Conservation (phyloP, 2,113 vertebrate species). For the Poeciliopsis prolifica region DNA sequence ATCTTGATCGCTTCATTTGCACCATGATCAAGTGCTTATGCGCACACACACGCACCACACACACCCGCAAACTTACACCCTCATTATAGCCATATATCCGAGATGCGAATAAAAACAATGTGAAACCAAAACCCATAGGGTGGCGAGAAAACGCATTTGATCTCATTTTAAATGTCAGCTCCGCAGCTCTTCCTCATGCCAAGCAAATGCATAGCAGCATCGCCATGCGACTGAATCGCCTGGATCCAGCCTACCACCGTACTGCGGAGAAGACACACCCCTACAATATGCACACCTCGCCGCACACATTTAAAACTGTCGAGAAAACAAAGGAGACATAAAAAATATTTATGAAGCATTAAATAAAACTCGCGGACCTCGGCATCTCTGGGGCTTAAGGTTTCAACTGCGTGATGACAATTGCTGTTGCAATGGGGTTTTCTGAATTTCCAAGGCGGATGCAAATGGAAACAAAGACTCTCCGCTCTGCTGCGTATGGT, state of each 20-base stretch:
- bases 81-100: constrained; percentile 25
- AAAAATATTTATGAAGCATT: not conserved
- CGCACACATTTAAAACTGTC: constrained; percentile 59
- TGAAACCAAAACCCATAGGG: not conserved
- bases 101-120: constrained; percentile 1
- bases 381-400: not conserved
- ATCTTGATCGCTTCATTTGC: not conserved
- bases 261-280: constrained; percentile 78
- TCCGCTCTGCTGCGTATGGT: not conserved
- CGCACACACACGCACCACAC: constrained; percentile 15
- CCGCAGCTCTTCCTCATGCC: constrained; percentile 21
- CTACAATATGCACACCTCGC: constrained; percentile 60
- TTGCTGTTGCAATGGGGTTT: not conserved
- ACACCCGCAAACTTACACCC: not conserved
- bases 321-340: constrained; percentile 9
- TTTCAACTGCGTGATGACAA: constrained; percentile 11
- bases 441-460: not conserved
- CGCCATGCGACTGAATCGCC: constrained; percentile 54
- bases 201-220: constrained; percentile 54
- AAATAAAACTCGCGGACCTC: not conserved
- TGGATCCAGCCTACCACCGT: constrained; percentile 67
- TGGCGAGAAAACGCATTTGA: not conserved
- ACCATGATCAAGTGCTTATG: not conserved
- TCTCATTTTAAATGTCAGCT: not conserved
- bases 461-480: constrained; percentile 50